A percentile compares a stretch with the other conserved stretches of the same genome.
phyloP scores from a whole-genome alignment of 2,797 vertebrate species.

The Holocentrus rufus region DNA sequence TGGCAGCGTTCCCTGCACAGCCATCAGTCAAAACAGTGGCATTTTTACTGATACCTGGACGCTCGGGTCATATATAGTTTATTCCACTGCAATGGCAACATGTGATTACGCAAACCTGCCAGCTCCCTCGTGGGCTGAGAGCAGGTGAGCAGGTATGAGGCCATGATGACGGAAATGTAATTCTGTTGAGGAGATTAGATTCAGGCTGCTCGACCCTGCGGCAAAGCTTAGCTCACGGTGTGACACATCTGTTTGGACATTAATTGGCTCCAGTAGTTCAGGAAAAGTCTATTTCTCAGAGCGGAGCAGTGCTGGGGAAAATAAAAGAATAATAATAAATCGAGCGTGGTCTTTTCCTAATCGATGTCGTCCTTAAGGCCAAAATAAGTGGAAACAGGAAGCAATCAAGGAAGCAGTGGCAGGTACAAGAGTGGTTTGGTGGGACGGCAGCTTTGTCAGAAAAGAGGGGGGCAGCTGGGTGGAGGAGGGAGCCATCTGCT shows the following conservation, averaged over 20 bases:
- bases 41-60: not conserved
- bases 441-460: conserved; percentile 44
- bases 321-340: conserved; percentile 65
- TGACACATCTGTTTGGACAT: conserved; percentile 78
- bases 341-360: conserved; percentile 69
- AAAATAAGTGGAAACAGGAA: conserved; percentile 73
- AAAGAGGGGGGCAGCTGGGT: conserved; percentile 19
- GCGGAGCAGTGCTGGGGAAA: conserved; percentile 22
- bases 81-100: conserved; percentile 51
- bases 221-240: conserved; percentile 68
- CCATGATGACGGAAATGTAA: conserved; percentile 76
- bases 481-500: conserved; percentile 32
- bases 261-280: conserved; percentile 79
- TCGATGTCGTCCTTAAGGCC: conserved; percentile 76
- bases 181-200: conserved; percentile 78
- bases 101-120: conserved; percentile 53
- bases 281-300: conserved; percentile 59
- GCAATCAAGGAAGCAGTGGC: conserved; percentile 71
- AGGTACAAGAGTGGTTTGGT: conserved; percentile 62
- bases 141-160: conserved; percentile 60
- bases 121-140: conserved; percentile 44
- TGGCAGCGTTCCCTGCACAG: conserved; percentile 7
- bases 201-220: conserved; percentile 72
- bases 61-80: conserved; percentile 38
- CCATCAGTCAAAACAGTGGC: conserved; percentile 14